These are phyloP conservation scores for Temnothorax rugatulus DNA, from an alignment of 2,888 invertebrate species.

Conservation along the genomic window DNA sequence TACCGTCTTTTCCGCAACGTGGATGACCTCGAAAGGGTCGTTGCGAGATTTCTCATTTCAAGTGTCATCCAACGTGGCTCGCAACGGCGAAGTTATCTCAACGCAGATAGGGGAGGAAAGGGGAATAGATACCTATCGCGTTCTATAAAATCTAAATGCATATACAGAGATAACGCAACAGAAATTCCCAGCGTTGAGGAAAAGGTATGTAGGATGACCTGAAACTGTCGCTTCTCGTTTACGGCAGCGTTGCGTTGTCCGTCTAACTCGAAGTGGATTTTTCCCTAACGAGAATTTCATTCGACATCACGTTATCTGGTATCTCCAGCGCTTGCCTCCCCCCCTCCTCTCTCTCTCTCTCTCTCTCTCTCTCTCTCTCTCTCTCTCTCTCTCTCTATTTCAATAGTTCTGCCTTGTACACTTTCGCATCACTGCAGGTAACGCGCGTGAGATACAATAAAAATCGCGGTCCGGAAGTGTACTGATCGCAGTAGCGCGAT, in stretches of 20 bases:
- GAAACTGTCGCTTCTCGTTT: conserved; percentile 18
- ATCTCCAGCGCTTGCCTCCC: not conserved
- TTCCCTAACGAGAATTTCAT: conserved; percentile 25
- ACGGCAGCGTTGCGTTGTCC: not conserved
- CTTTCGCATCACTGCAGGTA: not conserved
- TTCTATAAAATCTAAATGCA: conserved; percentile 24
- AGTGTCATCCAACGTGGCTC: conserved; percentile 48
- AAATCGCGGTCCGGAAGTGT: not conserved
- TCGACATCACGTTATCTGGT: conserved; percentile 7
- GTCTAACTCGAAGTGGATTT: conserved; percentile 15
- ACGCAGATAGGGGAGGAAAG: not conserved
- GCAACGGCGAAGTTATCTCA: conserved; percentile 14
- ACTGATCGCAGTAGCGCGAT: conserved; percentile 40
- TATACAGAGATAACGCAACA: not conserved
- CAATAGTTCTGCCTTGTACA: not conserved
- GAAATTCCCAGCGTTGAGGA: not conserved
- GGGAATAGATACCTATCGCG: conserved; percentile 13
- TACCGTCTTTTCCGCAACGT: conserved; percentile 27
- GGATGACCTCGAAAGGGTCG: conserved; percentile 45
- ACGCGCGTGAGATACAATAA: not conserved
- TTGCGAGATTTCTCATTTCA: conserved; percentile 50
- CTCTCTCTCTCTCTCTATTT: not conserved
- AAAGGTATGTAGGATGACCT: not conserved
- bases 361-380: not conserved
- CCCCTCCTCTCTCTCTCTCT: not conserved